phyloP scores from a whole-genome alignment of 2,888 invertebrate species.

The Exocentrus adspersus region DNA sequence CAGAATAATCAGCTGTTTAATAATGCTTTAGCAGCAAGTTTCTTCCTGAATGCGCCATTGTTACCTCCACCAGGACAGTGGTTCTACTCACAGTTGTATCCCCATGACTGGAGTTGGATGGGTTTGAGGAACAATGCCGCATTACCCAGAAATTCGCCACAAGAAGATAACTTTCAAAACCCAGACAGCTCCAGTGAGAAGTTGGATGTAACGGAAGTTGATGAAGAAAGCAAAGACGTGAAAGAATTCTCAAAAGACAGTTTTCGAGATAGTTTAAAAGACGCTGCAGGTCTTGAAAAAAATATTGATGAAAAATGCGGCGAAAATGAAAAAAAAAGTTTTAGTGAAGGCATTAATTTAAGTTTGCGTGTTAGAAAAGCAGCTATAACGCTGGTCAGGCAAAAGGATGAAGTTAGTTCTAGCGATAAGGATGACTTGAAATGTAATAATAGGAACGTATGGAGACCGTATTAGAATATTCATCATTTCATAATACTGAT shows the following conservation, averaged over 20 bases:
- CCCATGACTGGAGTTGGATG: constrained; percentile 77
- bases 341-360: constrained; percentile 59
- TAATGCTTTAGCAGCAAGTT: constrained; percentile 73
- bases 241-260: constrained; percentile 33
- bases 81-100: constrained; percentile 81
- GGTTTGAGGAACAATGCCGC: constrained; percentile 61
- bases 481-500: not conserved
- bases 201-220: constrained; percentile 51
- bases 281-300: not conserved
- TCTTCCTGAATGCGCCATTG: constrained; percentile 79
- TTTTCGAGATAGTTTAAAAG: constrained; percentile 13
- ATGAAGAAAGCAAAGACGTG: constrained; percentile 44
- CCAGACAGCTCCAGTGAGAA: constrained; percentile 54
- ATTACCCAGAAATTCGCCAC: constrained; percentile 41
- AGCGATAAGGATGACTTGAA: constrained; percentile 55
- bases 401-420: constrained; percentile 62
- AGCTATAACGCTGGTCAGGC: constrained; percentile 59
- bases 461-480: constrained; percentile 75
- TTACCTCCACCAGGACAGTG: constrained; percentile 81
- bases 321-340: constrained; percentile 34
- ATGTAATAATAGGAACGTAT: constrained; percentile 74
- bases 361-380: constrained; percentile 58
- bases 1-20: constrained; percentile 64
- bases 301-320: constrained; percentile 32
- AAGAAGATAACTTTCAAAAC: constrained; percentile 49